These are phyloP conservation scores for Tipula unca DNA, from an alignment of 2,888 invertebrate species.

Conservation along the genomic window DNA sequence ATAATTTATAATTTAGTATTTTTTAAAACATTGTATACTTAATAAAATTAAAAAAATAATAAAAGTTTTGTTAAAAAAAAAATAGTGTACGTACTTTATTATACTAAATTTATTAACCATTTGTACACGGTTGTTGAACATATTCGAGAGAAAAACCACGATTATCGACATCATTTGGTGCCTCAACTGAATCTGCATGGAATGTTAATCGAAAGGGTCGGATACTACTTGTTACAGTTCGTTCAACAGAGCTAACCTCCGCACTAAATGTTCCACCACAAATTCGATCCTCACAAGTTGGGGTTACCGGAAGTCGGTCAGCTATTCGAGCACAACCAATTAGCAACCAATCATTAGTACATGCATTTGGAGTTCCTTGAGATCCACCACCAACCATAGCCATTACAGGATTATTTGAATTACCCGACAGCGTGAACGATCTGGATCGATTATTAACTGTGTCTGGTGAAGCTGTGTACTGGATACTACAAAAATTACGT, in stretches of 20 bases:
- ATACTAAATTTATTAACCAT: constrained; percentile 33
- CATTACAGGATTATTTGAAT: constrained; percentile 58
- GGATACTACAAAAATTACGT: constrained; percentile 78
- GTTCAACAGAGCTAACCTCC: constrained; percentile 58
- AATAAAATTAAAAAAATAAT: background rate
- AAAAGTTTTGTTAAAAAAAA: background rate
- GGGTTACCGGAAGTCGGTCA: constrained; percentile 44
- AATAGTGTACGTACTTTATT: background rate
- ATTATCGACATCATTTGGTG: constrained; percentile 65
- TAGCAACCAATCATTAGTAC: constrained; percentile 69
- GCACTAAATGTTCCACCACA: constrained; percentile 74
- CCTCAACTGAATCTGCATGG: constrained; percentile 69
- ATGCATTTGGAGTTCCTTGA: constrained; percentile 56
- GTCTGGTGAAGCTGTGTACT: constrained; percentile 68
- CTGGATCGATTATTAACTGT: constrained; percentile 64
- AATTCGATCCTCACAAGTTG: constrained; percentile 67
- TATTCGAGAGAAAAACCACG: constrained; percentile 77
- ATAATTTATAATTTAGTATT: constrained; percentile 8
- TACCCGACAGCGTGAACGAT: constrained; percentile 69
- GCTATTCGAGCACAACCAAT: constrained; percentile 60
- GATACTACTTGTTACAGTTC: constrained; percentile 68
- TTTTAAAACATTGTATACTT: background rate
- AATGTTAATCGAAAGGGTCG: constrained; percentile 72
- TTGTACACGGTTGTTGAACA: constrained; percentile 77
- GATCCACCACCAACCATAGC: constrained; percentile 61